Conservation (phyloP, 2,797 vertebrate species). For the Chloroceryle amazona region DNA sequence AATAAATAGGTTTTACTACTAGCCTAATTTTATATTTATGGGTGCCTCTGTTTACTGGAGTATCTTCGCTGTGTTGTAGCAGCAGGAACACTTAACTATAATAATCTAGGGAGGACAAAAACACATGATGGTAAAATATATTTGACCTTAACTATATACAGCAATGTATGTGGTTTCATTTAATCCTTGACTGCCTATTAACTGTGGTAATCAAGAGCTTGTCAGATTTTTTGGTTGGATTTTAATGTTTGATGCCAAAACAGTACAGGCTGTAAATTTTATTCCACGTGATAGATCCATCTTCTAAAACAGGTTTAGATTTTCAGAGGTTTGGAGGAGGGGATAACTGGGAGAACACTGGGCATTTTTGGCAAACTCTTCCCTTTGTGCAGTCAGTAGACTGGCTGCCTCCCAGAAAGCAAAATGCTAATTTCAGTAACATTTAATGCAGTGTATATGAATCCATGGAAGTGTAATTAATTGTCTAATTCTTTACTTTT, state of each 20-base stretch:
- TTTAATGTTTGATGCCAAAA: not conserved
- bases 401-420: slow-evolving; percentile 11
- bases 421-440: slow-evolving; percentile 33
- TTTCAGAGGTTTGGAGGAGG: slow-evolving; percentile 32
- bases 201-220: slow-evolving; percentile 1
- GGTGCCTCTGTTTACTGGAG: not conserved
- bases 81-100: slow-evolving; percentile 8
- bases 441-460: slow-evolving; percentile 34
- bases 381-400: not conserved
- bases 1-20: slow-evolving; percentile 53
- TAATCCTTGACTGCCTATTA: not conserved
- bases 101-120: slow-evolving; percentile 25
- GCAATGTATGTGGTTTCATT: not conserved
- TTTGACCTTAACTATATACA: not conserved
- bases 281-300: slow-evolving; percentile 6
- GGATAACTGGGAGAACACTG: not conserved
- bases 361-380: slow-evolving; percentile 23
- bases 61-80: slow-evolving; percentile 9
- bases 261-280: not conserved
- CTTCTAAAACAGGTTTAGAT: slow-evolving; percentile 22
- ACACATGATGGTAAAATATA: not conserved
- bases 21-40: slow-evolving; percentile 33
- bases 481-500: slow-evolving; percentile 50
- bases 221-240: not conserved
- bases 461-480: slow-evolving; percentile 50